phyloP scores from a whole-genome alignment of 2,113 vertebrate species.

The Eupsittula cactorum region DNA sequence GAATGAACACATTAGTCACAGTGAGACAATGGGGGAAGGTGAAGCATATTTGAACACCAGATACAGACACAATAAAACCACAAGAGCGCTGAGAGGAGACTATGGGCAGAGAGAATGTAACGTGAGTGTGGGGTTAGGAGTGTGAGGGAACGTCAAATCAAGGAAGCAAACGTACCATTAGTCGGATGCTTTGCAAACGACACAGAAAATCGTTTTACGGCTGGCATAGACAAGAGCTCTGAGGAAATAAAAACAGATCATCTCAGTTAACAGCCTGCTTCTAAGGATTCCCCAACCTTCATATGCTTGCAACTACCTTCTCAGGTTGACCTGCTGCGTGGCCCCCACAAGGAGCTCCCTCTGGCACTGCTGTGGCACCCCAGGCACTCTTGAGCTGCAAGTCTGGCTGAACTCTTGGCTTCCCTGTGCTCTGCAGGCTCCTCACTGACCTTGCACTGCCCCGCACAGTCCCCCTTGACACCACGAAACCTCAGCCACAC shows the following conservation, averaged over 20 bases:
- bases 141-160: slow-evolving; percentile 85
- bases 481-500: neutral
- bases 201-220: slow-evolving; percentile 99
- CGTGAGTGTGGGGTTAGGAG: slow-evolving; percentile 68
- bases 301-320: neutral
- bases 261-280: slow-evolving; percentile 81
- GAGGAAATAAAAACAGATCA: slow-evolving; percentile 96
- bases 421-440: neutral
- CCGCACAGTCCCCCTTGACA: too few relatives aligned
- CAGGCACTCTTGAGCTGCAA: rapidly evolving
- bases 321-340: neutral
- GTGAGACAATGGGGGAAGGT: neutral
- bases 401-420: neutral
- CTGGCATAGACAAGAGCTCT: slow-evolving; percentile 99
- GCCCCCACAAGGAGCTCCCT: neutral
- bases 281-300: neutral
- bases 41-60: slow-evolving; percentile 23
- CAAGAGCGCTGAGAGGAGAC: slow-evolving; percentile 25
- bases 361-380: neutral
- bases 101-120: slow-evolving; percentile 61
- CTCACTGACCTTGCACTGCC: neutral
- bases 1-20: neutral
- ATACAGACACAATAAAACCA: slow-evolving; percentile 25
- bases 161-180: slow-evolving; percentile 99
- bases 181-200: slow-evolving; percentile 99